Evolutionary conservation across 2,888 invertebrate species (phyloP), one percentile per base, ranked within the genome.

Genomic region (Sylvicola fuscatus): DNA sequence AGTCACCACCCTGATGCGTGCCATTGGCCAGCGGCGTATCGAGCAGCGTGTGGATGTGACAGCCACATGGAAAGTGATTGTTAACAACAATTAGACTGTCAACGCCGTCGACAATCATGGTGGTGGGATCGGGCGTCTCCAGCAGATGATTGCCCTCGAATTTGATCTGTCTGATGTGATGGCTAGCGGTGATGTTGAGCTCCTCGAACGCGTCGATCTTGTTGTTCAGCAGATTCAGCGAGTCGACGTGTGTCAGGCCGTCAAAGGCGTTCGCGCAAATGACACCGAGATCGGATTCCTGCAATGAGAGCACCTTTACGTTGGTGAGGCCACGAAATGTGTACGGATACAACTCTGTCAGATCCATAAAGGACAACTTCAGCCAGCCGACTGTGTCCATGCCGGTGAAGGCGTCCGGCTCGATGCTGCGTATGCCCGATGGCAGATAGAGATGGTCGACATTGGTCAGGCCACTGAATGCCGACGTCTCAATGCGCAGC

Each of bases 31-130:
- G 60, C 27, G 82, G 77, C 41, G 80, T 79, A 37, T 73, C 72
- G 36, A 83, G 61, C 26, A 86, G 67, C 38, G 78, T 72, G 48
- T 79, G 78, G 34, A 78, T 67, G 45, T 81, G 82, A 50, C 86
- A 87, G 56, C 84, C 83, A 54, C 86, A 87, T 2, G 84, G 84
- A 51, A 86, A 75, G 50, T 83, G 83, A 56, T 87, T 87, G 34
- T 73, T 71, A 38, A 71, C 62, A 47, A 82, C 73, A 48, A 73
- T 70, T 40, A 84, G 58, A 45, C 68, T 68, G 41, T 73, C 73
- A 35, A 82, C 79, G n/a, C 68, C 69, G 43, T 76, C 69, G 33
- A 77, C 61, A n/a, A 71, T 62, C 36, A 84, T 67, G 27, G 71
- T 65, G 43, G 72, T 75, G 2, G 67, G 58, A 44, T 64, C 56